phyloP scores from a whole-genome alignment of 1,140 invertebrate genomes.

The Calliphora vicina region DNA sequence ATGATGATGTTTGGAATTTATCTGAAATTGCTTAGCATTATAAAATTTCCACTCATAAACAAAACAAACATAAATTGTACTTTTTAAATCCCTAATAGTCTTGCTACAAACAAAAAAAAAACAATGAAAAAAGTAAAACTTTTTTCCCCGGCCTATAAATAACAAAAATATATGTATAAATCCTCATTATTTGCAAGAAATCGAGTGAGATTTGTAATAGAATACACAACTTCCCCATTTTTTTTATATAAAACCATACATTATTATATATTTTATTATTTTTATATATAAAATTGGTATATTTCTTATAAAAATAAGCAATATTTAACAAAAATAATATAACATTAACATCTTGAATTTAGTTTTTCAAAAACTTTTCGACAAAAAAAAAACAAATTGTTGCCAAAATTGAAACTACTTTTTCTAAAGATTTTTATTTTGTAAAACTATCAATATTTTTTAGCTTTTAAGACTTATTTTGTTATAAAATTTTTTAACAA shows the following conservation, averaged over 20 bases:
- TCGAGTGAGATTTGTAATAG: background rate
- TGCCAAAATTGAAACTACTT: background rate
- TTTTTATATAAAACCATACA: background rate
- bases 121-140: background rate
- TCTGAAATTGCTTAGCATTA: slow-evolving; percentile 36
- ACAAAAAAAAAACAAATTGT: background rate
- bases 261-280: slow-evolving; percentile 3
- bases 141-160: background rate
- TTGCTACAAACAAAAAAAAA: no score
- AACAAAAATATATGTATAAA: background rate
- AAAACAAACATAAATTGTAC: background rate
- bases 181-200: background rate
- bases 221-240: background rate
- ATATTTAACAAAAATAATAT: background rate
- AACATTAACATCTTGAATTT: background rate
- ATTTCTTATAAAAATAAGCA: background rate
- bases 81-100: background rate
- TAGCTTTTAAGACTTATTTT: background rate
- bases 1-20: slow-evolving; percentile 32
- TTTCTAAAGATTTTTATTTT: background rate
- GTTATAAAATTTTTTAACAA: background rate
- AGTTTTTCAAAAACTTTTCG: background rate
- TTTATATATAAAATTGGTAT: background rate
- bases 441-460: background rate
- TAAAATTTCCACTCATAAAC: background rate